Evolutionary conservation across 2,797 vertebrate species (phyloP), one percentile per base, ranked within the genome.

Genomic region (Hylomyscus alleni): DNA sequence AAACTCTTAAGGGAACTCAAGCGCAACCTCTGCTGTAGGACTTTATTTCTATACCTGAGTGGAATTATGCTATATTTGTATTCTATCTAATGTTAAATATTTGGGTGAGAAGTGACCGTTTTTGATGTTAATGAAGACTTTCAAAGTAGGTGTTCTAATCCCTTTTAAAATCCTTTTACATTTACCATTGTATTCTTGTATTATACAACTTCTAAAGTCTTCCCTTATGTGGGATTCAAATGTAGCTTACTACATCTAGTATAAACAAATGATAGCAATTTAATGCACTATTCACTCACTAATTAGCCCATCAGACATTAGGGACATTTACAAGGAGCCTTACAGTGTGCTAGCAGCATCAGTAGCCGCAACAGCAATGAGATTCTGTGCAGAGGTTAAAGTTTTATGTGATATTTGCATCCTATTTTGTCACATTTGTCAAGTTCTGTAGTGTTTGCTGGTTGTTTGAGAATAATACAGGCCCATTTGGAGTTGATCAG

Each of bases 81-180:
- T 83, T 94, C 76, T n/a, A 5, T 84, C 50, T 90, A 86, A 93
- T 29, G 81, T 75, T 72, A 91, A 73, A 90, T 89, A 29, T 82
- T 72, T 81, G 44, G 88, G 54, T 52, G 72, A 93, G 11, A 69
- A 95, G 75, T 67, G 34, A 40, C 47, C 84, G 17, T 54, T 89
- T 92, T 89, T 72, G 15, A 91, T 73, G 85, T 96, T 87, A 92
- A 92, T 96, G 84, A 88, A 87, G 52, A n/a, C 85, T 54, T 78
- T 54, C 20, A 44, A 76, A 47, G 6, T 77, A 54, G 44, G 52
- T 50, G 75, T 96, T 93, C 24, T 73, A 69, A 85, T 90, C 72
- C 54, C 20, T 86, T 86, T 75, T 65, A 85, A 67, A 92, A 17
- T 87, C 19, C 76, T 93, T 83, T 93, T 15, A 73, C 89, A 65